Conservation (phyloP, 2,888 invertebrate genomes). For the Neuroscelio doddi region DNA sequence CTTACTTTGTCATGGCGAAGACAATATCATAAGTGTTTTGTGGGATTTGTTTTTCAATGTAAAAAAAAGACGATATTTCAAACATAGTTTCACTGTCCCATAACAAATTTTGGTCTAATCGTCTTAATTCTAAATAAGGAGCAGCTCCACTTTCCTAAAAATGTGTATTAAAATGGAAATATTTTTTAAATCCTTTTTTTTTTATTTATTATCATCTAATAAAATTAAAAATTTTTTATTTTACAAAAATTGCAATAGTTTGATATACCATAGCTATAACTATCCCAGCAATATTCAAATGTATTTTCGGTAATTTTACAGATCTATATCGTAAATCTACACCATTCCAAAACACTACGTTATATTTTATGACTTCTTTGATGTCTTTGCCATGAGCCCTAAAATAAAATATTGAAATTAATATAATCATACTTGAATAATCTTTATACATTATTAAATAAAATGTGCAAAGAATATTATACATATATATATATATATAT, state of each 20-base stretch:
- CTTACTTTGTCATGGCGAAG: slow-evolving; percentile 8
- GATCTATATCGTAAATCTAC: slow-evolving; percentile 20
- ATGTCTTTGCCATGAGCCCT: slow-evolving; percentile 14
- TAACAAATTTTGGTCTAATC: neutral
- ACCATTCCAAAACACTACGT: slow-evolving; percentile 18
- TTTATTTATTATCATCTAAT: neutral
- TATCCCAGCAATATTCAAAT: slow-evolving; percentile 21
- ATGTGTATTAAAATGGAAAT: slow-evolving; percentile 1
- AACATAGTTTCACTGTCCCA: too few species aligned
- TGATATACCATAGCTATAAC: slow-evolving; percentile 14
- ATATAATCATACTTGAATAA: too few species aligned
- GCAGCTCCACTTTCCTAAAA: neutral
- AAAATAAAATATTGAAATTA: too few species aligned
- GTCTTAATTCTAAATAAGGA: slow-evolving; percentile 1
- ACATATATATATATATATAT: too few species aligned
- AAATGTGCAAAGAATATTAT: too few species aligned
- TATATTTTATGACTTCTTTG: slow-evolving; percentile 15
- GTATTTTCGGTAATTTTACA: slow-evolving; percentile 10
- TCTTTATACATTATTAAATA: too few species aligned
- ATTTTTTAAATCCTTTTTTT: neutral
- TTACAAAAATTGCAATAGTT: neutral
- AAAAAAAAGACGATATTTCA: neutral
- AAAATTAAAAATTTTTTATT: too few species aligned
- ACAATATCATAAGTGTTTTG: slow-evolving; percentile 1
- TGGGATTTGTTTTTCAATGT: neutral